Evolutionary conservation across 2,888 invertebrate genomes (phyloP), one percentile per base, ranked within the genome.

Genomic region (Synergus itoensis): DNA sequence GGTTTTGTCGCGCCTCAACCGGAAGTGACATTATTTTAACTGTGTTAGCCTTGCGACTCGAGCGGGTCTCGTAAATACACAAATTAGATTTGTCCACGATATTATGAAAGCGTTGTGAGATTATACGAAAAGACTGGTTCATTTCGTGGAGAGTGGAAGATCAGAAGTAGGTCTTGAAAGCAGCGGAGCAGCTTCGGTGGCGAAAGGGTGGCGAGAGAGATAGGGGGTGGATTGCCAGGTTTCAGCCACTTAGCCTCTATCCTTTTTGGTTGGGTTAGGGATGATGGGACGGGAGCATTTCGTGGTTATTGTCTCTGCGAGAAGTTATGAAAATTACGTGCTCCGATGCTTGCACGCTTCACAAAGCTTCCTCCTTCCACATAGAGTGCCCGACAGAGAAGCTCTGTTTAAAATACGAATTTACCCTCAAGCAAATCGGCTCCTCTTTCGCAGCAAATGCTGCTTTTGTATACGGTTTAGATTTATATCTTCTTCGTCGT

Each of bases 291-390:
- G 53, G 76, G 76, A 77, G 77, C 78, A 43, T 65, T 41, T 53
- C 75, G 76, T 81, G 84, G 86, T 88, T 88, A 87, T 89, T 88
- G 88, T 88, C 87, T 88, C 83, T 84, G 83, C 83, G 86, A 85
- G 85, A 88, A 89, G 88, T 90, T 89, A 88, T 88, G 88, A 89
- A 89, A 90, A 89, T 90, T 89, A 89, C 88, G 86, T 85, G 89
- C 86, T 80, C 83, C 85, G 85, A 86, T 87, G 87, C 84, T 85
- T 78, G 80, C 82, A 75, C 78, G 64, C 78, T 76, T 43, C 79
- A 83, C 82, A 83, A 84, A 79, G 79, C 81, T 79, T 79, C 79
- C 63, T 79, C 79, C 77, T 79, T 76, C 28, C 48, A 73, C 73
- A 73, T 53, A 36, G 73, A 73, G 73, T 73, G 73, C 73, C 18